Evolutionary conservation across 2,888 invertebrate species (phyloP), one percentile per base, ranked within the genome.

Genomic region (Yponomeuta malinellus): DNA sequence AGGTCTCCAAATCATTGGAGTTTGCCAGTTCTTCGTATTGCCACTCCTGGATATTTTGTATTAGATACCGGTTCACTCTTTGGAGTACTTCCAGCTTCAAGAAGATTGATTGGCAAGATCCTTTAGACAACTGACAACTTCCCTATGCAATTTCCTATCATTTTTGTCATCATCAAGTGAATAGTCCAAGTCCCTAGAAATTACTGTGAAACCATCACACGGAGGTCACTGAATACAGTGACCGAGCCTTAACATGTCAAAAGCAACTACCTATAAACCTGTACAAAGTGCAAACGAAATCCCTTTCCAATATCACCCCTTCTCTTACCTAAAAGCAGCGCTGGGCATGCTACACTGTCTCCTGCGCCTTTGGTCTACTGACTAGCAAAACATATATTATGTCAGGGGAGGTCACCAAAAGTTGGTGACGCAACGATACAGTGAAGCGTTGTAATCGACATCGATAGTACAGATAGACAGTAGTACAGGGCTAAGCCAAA

Each of bases 401-500:
- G 43, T 43, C 43, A 6, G 8, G 43, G 43, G 43, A 59, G 52
- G 52, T 59, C 52, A 59, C 52, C 52, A 59, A 59, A 59, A 59
- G 15, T 15, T 59, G 15, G 52, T 59, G 52, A 5, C 15, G 15
- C 52, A 59, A 59, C 15, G 15, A 2, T 59, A 15, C 52, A 12
- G 52, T 12, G 52, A 59, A 59, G 52, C 52, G 12, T 6, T 59
- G 52, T 12, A 59, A 65, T 65, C 65, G 65, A 65, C 33, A 65
- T 65, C 65, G 65, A 65, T 65, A 65, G 65, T 65, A n/a, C 43
- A 43, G 43, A 43, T 8, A 59, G 52, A 59, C 15, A 15, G 52
- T 12, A 59, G 52, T 59, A 15, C 15, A 59, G 52, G 15, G 4
- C 3, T 4, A 15, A 2, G 52, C 15, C 15, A 59, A 15, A 59